Percentiles rank a stretch among this genome's conserved stretches.
phyloP scores from a whole-genome alignment of 2,888 invertebrate genomes.

The Coenonympha glycerion region DNA sequence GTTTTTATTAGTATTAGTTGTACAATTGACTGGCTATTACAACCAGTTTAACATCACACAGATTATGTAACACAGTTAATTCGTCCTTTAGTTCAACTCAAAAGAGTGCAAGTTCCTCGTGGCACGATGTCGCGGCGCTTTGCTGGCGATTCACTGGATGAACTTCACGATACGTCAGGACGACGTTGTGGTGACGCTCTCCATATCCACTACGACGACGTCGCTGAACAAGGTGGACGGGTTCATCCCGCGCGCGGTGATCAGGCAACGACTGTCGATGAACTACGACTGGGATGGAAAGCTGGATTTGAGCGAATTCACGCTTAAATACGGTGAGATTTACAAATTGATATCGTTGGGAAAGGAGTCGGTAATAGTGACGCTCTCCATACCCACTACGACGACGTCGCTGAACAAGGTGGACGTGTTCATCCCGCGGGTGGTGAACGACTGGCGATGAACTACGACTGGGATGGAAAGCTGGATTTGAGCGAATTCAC shows the following conservation, averaged over 20 bases:
- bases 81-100: constrained; percentile 41
- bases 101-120: constrained; percentile 57
- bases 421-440: constrained; percentile 49
- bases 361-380: no score
- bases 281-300: constrained; percentile 33
- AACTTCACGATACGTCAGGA: constrained; percentile 42
- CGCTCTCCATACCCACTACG: constrained; percentile 36
- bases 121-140: constrained; percentile 38
- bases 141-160: constrained; percentile 48
- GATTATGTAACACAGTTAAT: no score
- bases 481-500: constrained; percentile 51
- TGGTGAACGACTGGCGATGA: constrained; percentile 34
- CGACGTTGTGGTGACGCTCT: constrained; percentile 38
- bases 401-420: constrained; percentile 35
- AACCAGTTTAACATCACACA: no score
- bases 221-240: constrained; percentile 38
- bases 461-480: constrained; percentile 32
- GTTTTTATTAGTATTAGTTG: no score
- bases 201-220: constrained; percentile 34
- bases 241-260: constrained; percentile 46
- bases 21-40: no score
- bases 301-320: constrained; percentile 48
- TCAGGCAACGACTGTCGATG: constrained; percentile 39
- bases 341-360: no score
- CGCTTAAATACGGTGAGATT: constrained; percentile 45